A percentile compares a stretch with the other conserved stretches of the same genome.
phyloP scores from a whole-genome alignment of 1,140 invertebrate genomes.

The Nebria ingens region DNA sequence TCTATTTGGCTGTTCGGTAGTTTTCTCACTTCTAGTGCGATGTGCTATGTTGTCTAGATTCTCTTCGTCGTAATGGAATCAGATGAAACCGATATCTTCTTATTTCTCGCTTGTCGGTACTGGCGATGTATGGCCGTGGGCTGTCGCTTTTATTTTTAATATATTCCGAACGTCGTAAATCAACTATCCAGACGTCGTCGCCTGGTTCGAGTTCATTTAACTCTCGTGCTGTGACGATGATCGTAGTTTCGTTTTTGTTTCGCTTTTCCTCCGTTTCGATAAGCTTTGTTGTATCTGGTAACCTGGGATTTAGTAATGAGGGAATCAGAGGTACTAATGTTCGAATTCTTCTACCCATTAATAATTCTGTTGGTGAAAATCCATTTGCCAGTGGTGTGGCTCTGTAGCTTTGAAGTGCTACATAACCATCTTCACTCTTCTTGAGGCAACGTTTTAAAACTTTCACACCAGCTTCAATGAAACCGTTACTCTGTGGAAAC shows the following conservation, averaged over 20 bases:
- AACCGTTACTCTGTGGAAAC: not conserved
- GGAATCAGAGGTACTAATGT: not conserved
- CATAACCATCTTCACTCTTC: not conserved
- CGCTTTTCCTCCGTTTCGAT: not conserved
- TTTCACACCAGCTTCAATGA: not conserved
- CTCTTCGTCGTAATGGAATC: not conserved
- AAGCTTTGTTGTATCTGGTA: not conserved
- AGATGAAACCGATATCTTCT: not conserved
- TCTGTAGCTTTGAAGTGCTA: not conserved
- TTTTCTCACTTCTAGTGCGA: no score
- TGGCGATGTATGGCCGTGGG: not conserved
- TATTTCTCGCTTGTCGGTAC: not conserved
- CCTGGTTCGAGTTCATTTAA: not conserved
- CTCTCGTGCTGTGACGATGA: not conserved
- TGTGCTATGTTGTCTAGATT: not conserved
- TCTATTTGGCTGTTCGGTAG: no score
- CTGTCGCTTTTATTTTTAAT: not conserved
- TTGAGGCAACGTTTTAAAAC: not conserved
- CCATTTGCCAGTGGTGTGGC: not conserved
- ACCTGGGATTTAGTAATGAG: not conserved
- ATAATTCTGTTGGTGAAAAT: not conserved
- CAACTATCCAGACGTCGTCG: not conserved
- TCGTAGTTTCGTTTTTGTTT: not conserved
- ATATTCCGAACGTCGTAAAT: not conserved
- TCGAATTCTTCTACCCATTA: not conserved